Evolutionary conservation across 2,113 vertebrate species (phyloP).

Genomic region (Glaucidium brasilianum): DNA sequence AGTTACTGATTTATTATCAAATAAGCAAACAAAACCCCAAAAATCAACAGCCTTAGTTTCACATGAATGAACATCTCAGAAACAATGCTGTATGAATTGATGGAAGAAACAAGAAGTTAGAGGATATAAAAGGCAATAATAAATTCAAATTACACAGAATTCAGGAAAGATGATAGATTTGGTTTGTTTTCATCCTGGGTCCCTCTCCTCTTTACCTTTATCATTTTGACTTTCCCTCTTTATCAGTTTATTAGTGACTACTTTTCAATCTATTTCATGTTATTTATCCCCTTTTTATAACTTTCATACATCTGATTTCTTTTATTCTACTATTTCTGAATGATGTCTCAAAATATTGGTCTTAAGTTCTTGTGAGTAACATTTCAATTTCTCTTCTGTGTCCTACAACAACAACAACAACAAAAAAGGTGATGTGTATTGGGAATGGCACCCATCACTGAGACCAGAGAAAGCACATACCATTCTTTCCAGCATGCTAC

Average conservation of each 20-base stretch:
- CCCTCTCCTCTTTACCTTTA: not conserved
- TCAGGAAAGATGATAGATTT: not conserved
- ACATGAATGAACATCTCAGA: not conserved
- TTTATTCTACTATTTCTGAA: not conserved
- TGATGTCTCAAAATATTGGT: not conserved
- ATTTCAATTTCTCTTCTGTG: not conserved
- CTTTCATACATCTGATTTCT: not conserved
- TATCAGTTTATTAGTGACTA: not conserved
- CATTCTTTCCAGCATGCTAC: not conserved
- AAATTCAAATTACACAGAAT: not conserved
- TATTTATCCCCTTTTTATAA: not conserved
- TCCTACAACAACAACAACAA: not conserved
- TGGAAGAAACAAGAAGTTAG: not conserved
- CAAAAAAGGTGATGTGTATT: not conserved
- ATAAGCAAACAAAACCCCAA: not conserved
- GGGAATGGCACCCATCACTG: not conserved
- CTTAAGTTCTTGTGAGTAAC: not conserved
- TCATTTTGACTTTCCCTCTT: not conserved
- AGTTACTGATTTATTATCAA: not conserved
- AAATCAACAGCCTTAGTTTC: accelerated
- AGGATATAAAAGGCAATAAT: not conserved
- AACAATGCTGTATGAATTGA: not conserved
- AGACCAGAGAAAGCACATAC: not conserved
- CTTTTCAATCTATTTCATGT: not conserved
- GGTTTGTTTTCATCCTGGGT: not conserved